phyloP scores from a whole-genome alignment of 2,888 invertebrate species.

The Cactoblastis cactorum region DNA sequence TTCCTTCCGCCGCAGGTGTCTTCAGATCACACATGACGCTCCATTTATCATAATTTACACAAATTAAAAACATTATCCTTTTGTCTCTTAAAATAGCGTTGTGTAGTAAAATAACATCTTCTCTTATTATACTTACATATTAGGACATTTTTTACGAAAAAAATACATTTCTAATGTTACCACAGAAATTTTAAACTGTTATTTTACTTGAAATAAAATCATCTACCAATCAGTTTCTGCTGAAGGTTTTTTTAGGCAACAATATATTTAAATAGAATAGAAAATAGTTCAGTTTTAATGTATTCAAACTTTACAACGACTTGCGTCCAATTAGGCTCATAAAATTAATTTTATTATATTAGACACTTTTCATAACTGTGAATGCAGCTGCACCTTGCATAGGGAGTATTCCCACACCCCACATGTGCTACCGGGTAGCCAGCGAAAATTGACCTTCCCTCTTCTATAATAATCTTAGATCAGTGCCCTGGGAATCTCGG shows the following conservation, averaged over 20 bases:
- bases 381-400: slow-evolving; percentile 46
- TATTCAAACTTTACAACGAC: not conserved
- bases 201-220: not conserved
- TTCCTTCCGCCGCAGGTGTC: slow-evolving; percentile 24
- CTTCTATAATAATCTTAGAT: slow-evolving; percentile 26
- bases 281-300: too few relatives aligned
- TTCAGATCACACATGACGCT: not conserved
- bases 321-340: slow-evolving; percentile 5
- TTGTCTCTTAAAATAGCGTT: too few relatives aligned
- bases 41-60: not conserved
- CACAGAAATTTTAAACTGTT: too few relatives aligned
- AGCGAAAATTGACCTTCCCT: slow-evolving; percentile 33
- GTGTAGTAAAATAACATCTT: too few relatives aligned
- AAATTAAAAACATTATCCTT: not conserved
- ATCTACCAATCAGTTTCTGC: not conserved
- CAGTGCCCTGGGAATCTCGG: slow-evolving; percentile 23
- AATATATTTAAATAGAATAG: too few relatives aligned
- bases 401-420: slow-evolving; percentile 52
- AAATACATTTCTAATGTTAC: too few relatives aligned
- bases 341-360: slow-evolving; percentile 5
- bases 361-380: slow-evolving; percentile 25
- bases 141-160: too few relatives aligned
- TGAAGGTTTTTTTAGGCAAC: too few relatives aligned
- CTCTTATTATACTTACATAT: too few relatives aligned
- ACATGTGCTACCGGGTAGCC: slow-evolving; percentile 46